Conservation (phyloP, 1,140 invertebrate genomes). For the Acyrthosiphon pisum region DNA sequence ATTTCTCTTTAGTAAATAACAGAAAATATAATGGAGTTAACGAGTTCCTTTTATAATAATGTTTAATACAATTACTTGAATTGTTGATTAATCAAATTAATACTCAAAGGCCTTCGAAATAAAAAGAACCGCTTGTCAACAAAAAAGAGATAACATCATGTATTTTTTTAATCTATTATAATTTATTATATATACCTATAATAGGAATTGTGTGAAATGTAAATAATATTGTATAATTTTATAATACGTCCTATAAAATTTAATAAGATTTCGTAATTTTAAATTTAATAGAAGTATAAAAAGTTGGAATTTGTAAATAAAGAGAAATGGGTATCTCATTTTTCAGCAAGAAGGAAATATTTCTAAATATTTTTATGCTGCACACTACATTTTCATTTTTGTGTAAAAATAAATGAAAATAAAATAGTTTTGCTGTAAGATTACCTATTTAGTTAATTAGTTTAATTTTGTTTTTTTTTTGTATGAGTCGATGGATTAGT, state of each 20-base stretch:
- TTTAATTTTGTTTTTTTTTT: background rate
- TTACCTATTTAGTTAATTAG: background rate
- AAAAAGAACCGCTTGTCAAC: background rate
- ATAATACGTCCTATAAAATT: background rate
- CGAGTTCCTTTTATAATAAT: background rate
- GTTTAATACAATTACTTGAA: background rate
- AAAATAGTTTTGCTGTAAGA: background rate
- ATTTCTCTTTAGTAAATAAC: background rate
- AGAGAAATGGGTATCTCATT: background rate
- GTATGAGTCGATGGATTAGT: background rate
- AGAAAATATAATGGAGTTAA: background rate
- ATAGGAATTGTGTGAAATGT: background rate
- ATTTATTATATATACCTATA: background rate
- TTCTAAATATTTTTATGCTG: background rate
- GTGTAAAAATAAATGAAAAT: background rate
- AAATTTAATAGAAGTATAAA: background rate
- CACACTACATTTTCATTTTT: background rate
- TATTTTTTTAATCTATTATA: background rate
- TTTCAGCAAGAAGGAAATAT: background rate
- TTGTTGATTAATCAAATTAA: slow-evolving; percentile 2
- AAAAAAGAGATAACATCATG: background rate
- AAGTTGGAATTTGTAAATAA: background rate
- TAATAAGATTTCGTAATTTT: background rate
- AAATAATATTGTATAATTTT: background rate
- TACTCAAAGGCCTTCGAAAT: background rate